These are phyloP conservation scores for Micromesistius poutassou DNA, from an alignment of 2,797 vertebrate species.

Conservation along the genomic window DNA sequence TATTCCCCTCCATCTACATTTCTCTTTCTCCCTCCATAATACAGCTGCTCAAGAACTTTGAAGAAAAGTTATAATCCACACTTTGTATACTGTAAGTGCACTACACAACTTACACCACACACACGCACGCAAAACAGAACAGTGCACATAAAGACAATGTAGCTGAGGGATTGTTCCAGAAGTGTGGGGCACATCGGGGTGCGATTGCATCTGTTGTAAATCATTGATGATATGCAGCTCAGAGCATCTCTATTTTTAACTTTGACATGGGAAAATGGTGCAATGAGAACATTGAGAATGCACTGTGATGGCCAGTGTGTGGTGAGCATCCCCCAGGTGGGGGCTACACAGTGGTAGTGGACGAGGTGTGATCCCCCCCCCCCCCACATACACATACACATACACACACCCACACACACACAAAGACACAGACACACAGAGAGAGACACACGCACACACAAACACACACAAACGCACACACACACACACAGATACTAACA, in stretches of 20 bases:
- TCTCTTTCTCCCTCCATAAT: neutral
- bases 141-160: neutral
- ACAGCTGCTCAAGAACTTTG: neutral
- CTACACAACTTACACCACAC: neutral
- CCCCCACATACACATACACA: too few species aligned
- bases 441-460: neutral
- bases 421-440: too few species aligned
- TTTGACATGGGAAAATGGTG: neutral
- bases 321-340: neutral
- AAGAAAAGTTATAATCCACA: neutral
- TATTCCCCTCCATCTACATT: neutral
- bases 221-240: slow-evolving; percentile 1
- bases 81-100: neutral
- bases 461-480: too few species aligned
- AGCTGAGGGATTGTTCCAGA: neutral
- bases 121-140: neutral
- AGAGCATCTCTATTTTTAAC: neutral
- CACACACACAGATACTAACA: too few species aligned
- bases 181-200: neutral
- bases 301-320: slow-evolving; percentile 1
- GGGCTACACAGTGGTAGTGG: neutral
- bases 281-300: neutral
- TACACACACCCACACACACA: too few species aligned
- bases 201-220: neutral
- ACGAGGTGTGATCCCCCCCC: neutral